Evolutionary conservation across 2,797 vertebrate species (phyloP).

Genomic region (Syndactyla subalaris): DNA sequence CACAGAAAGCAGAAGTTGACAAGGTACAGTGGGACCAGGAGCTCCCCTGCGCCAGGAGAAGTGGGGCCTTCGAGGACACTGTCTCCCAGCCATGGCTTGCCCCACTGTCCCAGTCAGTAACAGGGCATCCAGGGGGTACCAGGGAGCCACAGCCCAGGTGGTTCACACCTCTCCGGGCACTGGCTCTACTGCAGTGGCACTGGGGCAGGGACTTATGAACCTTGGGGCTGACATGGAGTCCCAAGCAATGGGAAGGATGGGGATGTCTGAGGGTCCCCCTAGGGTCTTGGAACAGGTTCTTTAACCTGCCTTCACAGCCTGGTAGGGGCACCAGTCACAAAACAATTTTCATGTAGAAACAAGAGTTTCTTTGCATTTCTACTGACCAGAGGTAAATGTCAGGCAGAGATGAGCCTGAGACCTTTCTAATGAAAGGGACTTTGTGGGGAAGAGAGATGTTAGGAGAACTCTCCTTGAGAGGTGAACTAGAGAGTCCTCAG

Average conservation of each 20-base stretch:
- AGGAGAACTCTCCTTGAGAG: neutral
- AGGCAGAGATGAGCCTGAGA: accelerated
- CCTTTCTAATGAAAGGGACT: neutral
- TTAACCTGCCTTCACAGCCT: neutral
- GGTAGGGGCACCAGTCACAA: neutral
- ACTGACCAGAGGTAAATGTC: neutral
- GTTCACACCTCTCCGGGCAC: too few species aligned
- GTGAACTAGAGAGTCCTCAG: neutral
- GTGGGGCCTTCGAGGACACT: accelerated
- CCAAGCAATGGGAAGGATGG: accelerated
- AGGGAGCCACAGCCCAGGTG: neutral
- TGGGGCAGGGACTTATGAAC: accelerated
- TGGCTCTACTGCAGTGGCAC: accelerated
- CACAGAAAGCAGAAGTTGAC: neutral
- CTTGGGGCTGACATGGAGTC: accelerated
- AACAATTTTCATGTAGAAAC: accelerated
- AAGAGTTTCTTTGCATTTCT: neutral
- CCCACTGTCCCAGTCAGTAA: neutral
- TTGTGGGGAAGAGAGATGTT: neutral
- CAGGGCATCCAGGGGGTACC: neutral
- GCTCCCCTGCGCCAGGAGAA: neutral
- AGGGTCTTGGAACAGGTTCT: neutral
- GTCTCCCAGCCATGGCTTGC: too few species aligned
- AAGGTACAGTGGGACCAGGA: neutral
- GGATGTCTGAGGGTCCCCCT: neutral